phyloP scores from a whole-genome alignment of 2,797 vertebrate species.

The Lithobates pipiens region DNA sequence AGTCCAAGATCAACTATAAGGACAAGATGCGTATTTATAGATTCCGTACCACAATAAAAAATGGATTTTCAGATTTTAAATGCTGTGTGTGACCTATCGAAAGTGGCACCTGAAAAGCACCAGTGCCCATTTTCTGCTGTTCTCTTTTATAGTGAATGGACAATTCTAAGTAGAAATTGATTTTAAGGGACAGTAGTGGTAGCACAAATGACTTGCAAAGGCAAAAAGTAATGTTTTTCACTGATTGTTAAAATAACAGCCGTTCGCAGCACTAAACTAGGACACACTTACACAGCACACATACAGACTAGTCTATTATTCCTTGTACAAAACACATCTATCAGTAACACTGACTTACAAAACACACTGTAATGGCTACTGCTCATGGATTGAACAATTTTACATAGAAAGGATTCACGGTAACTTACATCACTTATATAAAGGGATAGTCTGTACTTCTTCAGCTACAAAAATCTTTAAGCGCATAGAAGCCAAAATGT shows the following conservation, averaged over 20 bases:
- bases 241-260: conserved; percentile 17
- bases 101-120: too few relatives aligned
- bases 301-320: conserved; percentile 18
- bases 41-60: too few relatives aligned
- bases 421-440: neutral
- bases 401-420: neutral
- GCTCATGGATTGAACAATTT: too few relatives aligned
- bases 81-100: too few relatives aligned
- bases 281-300: neutral
- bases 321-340: conserved; percentile 16
- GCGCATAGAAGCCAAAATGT: neutral
- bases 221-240: conserved; percentile 13
- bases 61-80: too few relatives aligned
- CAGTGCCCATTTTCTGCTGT: too few relatives aligned
- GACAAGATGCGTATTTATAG: too few relatives aligned
- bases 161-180: neutral
- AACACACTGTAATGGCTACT: too few relatives aligned
- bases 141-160: too few relatives aligned
- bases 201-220: neutral
- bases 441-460: neutral
- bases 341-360: neutral
- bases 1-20: too few relatives aligned
- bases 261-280: neutral
- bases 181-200: neutral
- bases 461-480: neutral